phyloP scores from a whole-genome alignment of 2,888 invertebrate genomes.

The Ctenicera cuprea region DNA sequence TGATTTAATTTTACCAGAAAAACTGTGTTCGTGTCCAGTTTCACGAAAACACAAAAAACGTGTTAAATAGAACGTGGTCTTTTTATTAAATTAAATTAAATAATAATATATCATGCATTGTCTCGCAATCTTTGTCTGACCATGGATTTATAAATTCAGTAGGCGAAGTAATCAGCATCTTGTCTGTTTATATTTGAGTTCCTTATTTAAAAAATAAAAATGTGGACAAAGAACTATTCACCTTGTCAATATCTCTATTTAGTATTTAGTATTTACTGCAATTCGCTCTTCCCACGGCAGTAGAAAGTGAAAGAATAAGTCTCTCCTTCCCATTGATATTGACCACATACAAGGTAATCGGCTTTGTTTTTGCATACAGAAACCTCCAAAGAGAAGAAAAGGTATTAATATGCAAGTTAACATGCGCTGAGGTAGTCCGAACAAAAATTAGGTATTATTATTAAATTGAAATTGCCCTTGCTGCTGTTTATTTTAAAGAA shows the following conservation, averaged over 20 bases:
- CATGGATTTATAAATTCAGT: slow-evolving; percentile 20
- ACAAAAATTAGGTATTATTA: too few species aligned
- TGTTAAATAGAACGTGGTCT: too few species aligned
- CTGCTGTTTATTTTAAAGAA: too few species aligned
- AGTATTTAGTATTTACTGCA: not conserved
- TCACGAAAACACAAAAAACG: too few species aligned
- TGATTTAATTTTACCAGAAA: too few species aligned
- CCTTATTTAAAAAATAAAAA: slow-evolving; percentile 18
- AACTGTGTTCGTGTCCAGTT: too few species aligned
- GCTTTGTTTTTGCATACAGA: slow-evolving; percentile 14
- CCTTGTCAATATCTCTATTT: slow-evolving; percentile 19
- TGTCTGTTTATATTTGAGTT: slow-evolving; percentile 12
- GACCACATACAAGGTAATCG: slow-evolving; percentile 39
- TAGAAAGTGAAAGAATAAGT: slow-evolving; percentile 37
- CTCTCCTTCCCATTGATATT: slow-evolving; percentile 35
- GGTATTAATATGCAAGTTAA: not conserved
- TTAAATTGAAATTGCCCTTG: too few species aligned
- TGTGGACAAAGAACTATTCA: slow-evolving; percentile 27
- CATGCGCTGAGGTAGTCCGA: too few species aligned
- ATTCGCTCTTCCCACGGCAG: slow-evolving; percentile 28
- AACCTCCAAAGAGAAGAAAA: slow-evolving; percentile 18
- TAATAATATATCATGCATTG: too few species aligned
- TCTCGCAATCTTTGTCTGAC: not conserved
- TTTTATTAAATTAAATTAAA: too few species aligned
- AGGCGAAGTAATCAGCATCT: slow-evolving; percentile 17